These are phyloP conservation scores for Drosophila infuscata DNA, from an alignment of 2,888 invertebrate species.

Conservation along the genomic window DNA sequence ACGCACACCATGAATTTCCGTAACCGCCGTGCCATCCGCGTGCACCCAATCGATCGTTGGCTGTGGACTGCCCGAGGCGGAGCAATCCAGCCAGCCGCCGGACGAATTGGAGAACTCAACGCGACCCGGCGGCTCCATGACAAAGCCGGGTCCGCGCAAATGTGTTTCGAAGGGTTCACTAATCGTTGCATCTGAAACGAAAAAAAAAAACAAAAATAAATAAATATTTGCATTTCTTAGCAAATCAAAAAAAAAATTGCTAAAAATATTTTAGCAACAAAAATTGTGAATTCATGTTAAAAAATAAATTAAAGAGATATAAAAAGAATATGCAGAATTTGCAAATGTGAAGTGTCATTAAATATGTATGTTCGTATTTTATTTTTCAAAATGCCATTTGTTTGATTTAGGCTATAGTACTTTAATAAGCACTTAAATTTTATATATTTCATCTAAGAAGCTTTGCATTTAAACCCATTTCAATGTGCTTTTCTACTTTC, in stretches of 20 bases:
- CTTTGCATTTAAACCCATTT: constrained; percentile 50
- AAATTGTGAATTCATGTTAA: constrained; percentile 11
- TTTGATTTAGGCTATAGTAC: constrained; percentile 17
- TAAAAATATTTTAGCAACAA: neutral
- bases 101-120: constrained; percentile 91
- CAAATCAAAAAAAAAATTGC: no score
- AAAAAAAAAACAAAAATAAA: neutral
- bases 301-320: constrained; percentile 26
- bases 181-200: constrained; percentile 81
- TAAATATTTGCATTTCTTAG: neutral
- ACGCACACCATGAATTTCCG: constrained; percentile 89
- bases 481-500: constrained; percentile 42
- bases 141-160: constrained; percentile 89
- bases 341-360: constrained; percentile 24
- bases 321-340: constrained; percentile 13
- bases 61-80: constrained; percentile 90
- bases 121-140: constrained; percentile 90
- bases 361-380: constrained; percentile 23
- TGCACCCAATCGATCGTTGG: constrained; percentile 91
- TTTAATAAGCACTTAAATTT: constrained; percentile 59
- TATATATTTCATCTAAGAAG: constrained; percentile 28
- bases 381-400: constrained; percentile 25
- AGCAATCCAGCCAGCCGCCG: constrained; percentile 91
- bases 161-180: constrained; percentile 86
- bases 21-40: constrained; percentile 89